Evolutionary conservation across 2,113 vertebrate genomes (phyloP).

Genomic region (Ondatra zibethicus): DNA sequence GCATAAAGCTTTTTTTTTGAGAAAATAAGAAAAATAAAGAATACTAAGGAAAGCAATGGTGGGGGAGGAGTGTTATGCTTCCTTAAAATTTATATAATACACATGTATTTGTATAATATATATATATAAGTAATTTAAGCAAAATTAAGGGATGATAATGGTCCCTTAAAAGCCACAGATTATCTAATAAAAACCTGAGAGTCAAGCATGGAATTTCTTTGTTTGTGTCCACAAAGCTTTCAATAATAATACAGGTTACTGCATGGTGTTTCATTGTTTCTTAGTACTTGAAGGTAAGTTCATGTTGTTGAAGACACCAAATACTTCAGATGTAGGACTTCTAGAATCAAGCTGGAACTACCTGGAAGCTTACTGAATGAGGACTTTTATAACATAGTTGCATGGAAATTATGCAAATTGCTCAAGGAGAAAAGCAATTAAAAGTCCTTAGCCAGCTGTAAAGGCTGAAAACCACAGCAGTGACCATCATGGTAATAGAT

Average conservation of each 20-base stretch:
- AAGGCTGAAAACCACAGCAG: not conserved
- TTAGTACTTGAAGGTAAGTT: not conserved
- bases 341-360: not conserved
- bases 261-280: not conserved
- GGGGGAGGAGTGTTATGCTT: not conserved
- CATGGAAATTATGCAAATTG: not conserved
- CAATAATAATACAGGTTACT: not conserved
- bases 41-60: not conserved
- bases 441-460: not conserved
- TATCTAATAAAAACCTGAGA: not conserved
- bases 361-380: not conserved
- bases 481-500: not conserved
- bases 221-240: not conserved
- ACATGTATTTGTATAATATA: not conserved
- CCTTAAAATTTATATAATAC: not conserved
- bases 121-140: not conserved
- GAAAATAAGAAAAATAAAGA: not conserved
- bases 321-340: not conserved
- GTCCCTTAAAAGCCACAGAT: not conserved
- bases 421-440: not conserved
- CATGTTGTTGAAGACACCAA: not conserved
- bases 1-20: not conserved
- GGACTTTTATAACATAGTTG: not conserved
- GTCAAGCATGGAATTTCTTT: not conserved
- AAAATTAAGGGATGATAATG: not conserved